These are phyloP conservation scores for Microtus pennsylvanicus DNA, from an alignment of 2,113 vertebrate genomes.

Conservation along the genomic window DNA sequence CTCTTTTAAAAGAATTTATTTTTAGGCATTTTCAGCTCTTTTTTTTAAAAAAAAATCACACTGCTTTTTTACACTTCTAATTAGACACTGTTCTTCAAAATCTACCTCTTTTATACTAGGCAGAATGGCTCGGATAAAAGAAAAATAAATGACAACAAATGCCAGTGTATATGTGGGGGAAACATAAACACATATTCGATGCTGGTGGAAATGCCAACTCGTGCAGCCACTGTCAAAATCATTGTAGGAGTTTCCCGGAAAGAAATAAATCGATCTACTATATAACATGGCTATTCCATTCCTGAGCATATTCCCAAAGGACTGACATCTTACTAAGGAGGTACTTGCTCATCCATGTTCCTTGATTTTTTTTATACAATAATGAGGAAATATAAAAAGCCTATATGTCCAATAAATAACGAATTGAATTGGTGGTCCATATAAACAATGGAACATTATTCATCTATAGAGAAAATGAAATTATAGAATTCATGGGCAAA, in stretches of 20 bases:
- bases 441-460: background rate
- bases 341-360: background rate
- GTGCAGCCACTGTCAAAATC: background rate
- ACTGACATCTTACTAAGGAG: background rate
- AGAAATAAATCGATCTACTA: background rate
- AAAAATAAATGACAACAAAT: background rate
- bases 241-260: background rate
- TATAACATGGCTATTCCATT: background rate
- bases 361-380: background rate
- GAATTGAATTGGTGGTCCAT: background rate
- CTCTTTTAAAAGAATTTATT: background rate
- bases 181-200: background rate
- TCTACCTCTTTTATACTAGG: background rate
- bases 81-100: conserved; percentile 33
- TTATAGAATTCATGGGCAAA: background rate
- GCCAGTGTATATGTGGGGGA: too few species aligned
- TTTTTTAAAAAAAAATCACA: conserved; percentile 50
- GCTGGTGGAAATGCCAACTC: background rate
- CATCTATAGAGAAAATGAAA: background rate
- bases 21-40: conserved; percentile 12
- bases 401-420: background rate
- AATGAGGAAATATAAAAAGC: background rate
- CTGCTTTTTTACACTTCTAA: conserved; percentile 46
- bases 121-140: background rate
- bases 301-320: background rate